These are phyloP conservation scores for Megathymus violae DNA, from an alignment of 1,140 invertebrate species.

Conservation along the genomic window DNA sequence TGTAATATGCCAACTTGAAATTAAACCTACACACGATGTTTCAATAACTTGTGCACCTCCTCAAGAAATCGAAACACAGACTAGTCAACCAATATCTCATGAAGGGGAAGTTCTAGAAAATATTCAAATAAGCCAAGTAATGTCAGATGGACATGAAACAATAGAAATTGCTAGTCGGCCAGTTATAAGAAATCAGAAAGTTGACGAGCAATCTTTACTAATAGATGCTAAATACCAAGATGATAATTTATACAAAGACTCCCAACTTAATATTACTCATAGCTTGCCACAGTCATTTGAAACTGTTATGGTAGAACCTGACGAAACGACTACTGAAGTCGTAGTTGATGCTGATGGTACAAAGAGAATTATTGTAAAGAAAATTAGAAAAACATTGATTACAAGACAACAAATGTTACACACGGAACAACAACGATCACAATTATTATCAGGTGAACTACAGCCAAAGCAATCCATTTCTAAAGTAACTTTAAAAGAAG, in stretches of 20 bases:
- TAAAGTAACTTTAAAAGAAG: constrained; percentile 86
- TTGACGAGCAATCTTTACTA: constrained; percentile 84
- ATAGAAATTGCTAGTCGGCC: constrained; percentile 90
- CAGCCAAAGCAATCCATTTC: constrained; percentile 86
- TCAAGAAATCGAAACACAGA: constrained; percentile 85
- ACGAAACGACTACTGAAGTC: constrained; percentile 90
- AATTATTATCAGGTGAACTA: constrained; percentile 66
- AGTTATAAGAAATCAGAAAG: constrained; percentile 78
- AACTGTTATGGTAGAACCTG: constrained; percentile 90
- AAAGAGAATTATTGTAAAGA: constrained; percentile 90
- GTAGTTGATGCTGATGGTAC: constrained; percentile 92
- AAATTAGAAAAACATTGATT: constrained; percentile 85
- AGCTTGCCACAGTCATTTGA: constrained; percentile 90
- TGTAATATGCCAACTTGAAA: constrained; percentile 69
- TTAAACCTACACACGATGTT: constrained; percentile 69
- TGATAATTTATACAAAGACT: constrained; percentile 81
- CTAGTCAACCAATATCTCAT: constrained; percentile 77
- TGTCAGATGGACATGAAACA: constrained; percentile 88
- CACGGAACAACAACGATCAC: constrained; percentile 71
- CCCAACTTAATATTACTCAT: constrained; percentile 87
- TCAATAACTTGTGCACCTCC: constrained; percentile 81
- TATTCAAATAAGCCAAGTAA: constrained; percentile 88
- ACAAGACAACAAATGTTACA: constrained; percentile 83
- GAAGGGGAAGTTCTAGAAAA: constrained; percentile 84
- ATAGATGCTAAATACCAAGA: constrained; percentile 90